These are phyloP conservation scores for Hemicrepidius hirtus DNA, from an alignment of 2,888 invertebrate species.

Conservation along the genomic window DNA sequence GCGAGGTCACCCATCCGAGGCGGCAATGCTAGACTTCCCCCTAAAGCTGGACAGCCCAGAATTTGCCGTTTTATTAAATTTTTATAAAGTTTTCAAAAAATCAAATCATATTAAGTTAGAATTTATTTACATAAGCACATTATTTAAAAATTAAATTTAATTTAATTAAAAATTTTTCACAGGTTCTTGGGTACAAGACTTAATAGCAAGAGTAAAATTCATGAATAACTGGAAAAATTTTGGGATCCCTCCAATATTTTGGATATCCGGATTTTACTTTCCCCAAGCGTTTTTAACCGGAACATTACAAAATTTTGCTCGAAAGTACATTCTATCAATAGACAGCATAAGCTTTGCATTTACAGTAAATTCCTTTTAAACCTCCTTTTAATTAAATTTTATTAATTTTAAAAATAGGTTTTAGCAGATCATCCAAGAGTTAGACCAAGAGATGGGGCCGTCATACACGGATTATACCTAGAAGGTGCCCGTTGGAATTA, in stretches of 20 bases:
- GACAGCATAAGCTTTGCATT: slow-evolving; percentile 80
- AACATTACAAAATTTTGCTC: slow-evolving; percentile 87
- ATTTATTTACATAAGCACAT: too few species aligned
- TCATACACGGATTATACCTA: slow-evolving; percentile 80
- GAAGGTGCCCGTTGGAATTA: slow-evolving; percentile 88
- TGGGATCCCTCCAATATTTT: slow-evolving; percentile 85
- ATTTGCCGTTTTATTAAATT: too few species aligned
- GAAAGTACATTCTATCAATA: slow-evolving; percentile 85
- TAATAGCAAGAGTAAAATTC: slow-evolving; percentile 78
- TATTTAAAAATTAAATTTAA: neutral
- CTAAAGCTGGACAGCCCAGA: too few species aligned
- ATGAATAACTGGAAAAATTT: slow-evolving; percentile 78
- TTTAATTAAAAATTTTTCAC: slow-evolving; percentile 18
- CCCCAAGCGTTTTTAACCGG: slow-evolving; percentile 91
- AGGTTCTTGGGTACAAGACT: slow-evolving; percentile 82
- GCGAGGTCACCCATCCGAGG: too few species aligned
- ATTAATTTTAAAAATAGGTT: slow-evolving; percentile 69
- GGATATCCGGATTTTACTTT: slow-evolving; percentile 91
- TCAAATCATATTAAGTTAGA: too few species aligned
- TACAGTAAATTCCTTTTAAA: slow-evolving; percentile 72
- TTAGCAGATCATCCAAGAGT: slow-evolving; percentile 70
- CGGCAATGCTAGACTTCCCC: too few species aligned
- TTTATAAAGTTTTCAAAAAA: too few species aligned
- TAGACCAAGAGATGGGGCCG: slow-evolving; percentile 77
- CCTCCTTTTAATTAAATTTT: neutral